Evolutionary conservation across 2,888 invertebrate genomes (phyloP).

Genomic region (Xestobium rufovillosum): DNA sequence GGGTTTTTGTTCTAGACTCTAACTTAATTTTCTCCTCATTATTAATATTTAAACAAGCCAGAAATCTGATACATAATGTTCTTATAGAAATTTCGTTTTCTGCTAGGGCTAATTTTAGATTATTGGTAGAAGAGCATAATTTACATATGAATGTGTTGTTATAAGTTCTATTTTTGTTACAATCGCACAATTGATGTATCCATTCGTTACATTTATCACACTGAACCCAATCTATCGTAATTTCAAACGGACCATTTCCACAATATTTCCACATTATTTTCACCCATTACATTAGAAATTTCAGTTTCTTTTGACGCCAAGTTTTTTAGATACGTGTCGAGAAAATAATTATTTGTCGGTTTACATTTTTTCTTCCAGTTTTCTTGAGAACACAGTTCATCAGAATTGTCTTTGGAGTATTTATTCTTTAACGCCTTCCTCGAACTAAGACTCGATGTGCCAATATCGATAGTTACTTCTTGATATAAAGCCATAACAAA

Average conservation of each 20-base stretch:
- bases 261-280: not conserved
- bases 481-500: not conserved
- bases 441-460: too few relatives aligned
- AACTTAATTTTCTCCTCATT: not conserved
- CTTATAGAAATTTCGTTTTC: not conserved
- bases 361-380: conserved; percentile 1
- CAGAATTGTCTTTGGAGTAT: not conserved
- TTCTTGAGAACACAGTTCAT: not conserved
- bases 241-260: not conserved
- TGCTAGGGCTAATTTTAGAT: not conserved
- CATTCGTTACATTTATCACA: conserved; percentile 1
- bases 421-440: too few relatives aligned
- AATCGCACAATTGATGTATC: not conserved
- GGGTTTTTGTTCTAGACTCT: not conserved
- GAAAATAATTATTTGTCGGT: not conserved
- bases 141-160: not conserved
- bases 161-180: not conserved
- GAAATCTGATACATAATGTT: not conserved
- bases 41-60: not conserved
- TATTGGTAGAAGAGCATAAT: not conserved
- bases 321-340: not conserved
- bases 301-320: not conserved
- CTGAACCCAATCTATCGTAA: not conserved
- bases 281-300: too few relatives aligned
- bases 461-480: too few relatives aligned